Percentiles rank a stretch among this genome's conserved stretches.
These are phyloP conservation scores for Sebastiscus tertius DNA, from an alignment of 2,797 vertebrate species.

Conservation along the genomic window DNA sequence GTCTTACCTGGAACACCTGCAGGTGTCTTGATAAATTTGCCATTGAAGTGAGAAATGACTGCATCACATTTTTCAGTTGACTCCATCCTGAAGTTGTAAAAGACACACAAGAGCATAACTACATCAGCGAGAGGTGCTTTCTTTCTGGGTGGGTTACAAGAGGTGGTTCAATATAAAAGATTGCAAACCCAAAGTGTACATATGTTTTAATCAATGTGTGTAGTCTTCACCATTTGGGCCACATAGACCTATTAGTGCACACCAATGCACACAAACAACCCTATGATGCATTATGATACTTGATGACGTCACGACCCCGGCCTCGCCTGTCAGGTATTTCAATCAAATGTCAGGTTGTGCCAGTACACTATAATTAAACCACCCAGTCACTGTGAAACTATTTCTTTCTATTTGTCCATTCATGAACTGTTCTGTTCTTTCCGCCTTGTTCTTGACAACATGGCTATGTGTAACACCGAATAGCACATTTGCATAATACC, in stretches of 20 bases:
- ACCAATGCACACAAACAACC: constrained; percentile 23
- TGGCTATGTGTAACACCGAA: not conserved
- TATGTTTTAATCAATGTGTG: not conserved
- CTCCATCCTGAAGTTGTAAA: constrained; percentile 90
- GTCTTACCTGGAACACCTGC: constrained; percentile 92
- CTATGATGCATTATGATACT: constrained; percentile 5
- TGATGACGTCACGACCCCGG: not conserved
- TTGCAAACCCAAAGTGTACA: not conserved
- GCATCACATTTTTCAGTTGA: constrained; percentile 99
- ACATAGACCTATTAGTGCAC: not conserved
- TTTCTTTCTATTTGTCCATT: constrained; percentile 38
- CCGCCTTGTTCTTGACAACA: not conserved
- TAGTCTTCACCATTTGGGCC: not conserved
- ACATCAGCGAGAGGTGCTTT: constrained; percentile 41
- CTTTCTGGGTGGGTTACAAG: constrained; percentile 19
- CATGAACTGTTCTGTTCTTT: not conserved
- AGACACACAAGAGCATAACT: constrained; percentile 37
- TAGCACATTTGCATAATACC: not conserved
- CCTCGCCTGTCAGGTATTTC: constrained; percentile 42
- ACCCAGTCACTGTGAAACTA: constrained; percentile 54
- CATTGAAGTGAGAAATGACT: constrained; percentile 99
- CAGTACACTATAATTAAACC: constrained; percentile 55
- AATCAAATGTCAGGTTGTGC: constrained; percentile 57
- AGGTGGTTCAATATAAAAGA: constrained; percentile 1
- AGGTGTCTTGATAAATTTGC: constrained; percentile 97